Base-by-base conservation (phyloP, 2,113 vertebrate genomes). In the Tretioscincus oriximinensis region DNA sequence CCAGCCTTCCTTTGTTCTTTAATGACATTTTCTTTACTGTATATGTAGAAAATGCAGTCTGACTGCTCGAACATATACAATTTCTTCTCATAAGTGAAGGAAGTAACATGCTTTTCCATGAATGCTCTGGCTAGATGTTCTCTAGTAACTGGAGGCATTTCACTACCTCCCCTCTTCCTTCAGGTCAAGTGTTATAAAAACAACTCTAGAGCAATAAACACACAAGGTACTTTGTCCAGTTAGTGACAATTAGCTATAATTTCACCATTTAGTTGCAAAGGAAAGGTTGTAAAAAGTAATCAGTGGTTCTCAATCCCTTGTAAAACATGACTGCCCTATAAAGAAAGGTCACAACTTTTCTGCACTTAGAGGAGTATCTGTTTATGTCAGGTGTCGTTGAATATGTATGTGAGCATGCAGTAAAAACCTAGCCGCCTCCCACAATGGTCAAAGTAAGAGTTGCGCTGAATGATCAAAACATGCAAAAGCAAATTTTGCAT, bases 181-280 rank as follows among this genome's bases (percentile, higher is more conserved):
- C 49, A 70, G 81, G 82, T 88, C 82, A 90, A 88, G 18, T 79
- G 69, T 78, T 91, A 92, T 82, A 86, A 88, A 89, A 90, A 85
- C 61, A 88, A 84, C 88, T 28, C 65, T 1, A 77, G 85, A 92
- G 31, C 64, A 87, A 86, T 85, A 90, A 90, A 88, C 71, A 77
- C 54, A 82, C 3, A 66, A 71, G 21, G 63, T 65, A 4, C 12
- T 88, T 69, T 90, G 75, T 89, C n/a, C 8, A 73, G n/a, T 86
- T 65, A 29, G 6, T 70, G 82, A 58, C 20, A 86, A 78, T 81
- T 89, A 85, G 26, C 45, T 66, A 47, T 86, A 84, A 87, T 90
- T 92, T 93, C 28, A 72, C 1, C 3, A 35, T 69, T 90, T 89
- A 81, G 2, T 79, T 79, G 80, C 64, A 68, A 80, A 84, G 85